A percentile compares a stretch with the other conserved stretches of the same genome.
These are phyloP conservation scores for Cryptocephalus moraei DNA, from an alignment of 2,888 invertebrate species.

Conservation along the genomic window DNA sequence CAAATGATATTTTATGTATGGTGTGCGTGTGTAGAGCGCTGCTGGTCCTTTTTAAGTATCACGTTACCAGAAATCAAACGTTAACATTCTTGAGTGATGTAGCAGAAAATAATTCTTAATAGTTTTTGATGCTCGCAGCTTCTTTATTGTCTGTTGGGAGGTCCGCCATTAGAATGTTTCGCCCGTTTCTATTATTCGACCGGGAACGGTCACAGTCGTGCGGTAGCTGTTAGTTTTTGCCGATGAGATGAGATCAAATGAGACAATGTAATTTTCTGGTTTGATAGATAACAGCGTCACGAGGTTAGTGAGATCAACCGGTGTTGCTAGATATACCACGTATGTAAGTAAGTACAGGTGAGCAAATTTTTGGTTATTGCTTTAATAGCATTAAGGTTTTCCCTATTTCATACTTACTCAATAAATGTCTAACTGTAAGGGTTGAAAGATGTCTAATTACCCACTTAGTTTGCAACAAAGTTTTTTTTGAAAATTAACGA, in stretches of 20 bases:
- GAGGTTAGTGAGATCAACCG: constrained; percentile 4
- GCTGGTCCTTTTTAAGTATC: constrained; percentile 19
- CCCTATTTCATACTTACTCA: too few species aligned
- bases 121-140: constrained; percentile 34
- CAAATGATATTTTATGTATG: constrained; percentile 23
- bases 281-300: constrained; percentile 32
- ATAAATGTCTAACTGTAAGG: too few species aligned
- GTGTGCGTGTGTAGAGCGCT: constrained; percentile 11
- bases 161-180: constrained; percentile 20
- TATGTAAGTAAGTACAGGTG: constrained; percentile 8
- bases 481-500: too few species aligned
- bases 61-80: constrained; percentile 33
- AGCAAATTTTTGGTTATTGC: too few species aligned
- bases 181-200: background rate
- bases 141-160: constrained; percentile 30
- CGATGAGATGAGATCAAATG: constrained; percentile 26
- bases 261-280: constrained; percentile 37
- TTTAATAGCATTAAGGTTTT: too few species aligned
- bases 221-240: constrained; percentile 15
- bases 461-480: too few species aligned
- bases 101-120: constrained; percentile 36
- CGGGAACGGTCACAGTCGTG: constrained; percentile 19
- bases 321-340: background rate
- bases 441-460: too few species aligned
- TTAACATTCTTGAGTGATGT: constrained; percentile 37